Conservation (phyloP, 2,113 vertebrate genomes). For the Lota lota region DNA sequence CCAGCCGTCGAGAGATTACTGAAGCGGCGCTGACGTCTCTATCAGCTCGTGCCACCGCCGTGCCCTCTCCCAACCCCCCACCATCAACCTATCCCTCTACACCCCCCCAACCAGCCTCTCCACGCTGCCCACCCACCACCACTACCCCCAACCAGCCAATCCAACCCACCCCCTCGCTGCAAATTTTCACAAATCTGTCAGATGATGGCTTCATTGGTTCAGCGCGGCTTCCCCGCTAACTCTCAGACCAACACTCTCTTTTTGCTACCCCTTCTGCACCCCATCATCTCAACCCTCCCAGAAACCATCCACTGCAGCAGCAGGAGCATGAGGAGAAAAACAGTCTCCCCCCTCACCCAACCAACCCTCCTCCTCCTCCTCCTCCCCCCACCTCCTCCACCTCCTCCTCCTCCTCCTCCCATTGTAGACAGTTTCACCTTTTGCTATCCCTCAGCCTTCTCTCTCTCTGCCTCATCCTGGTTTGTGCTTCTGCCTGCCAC, state of each 20-base stretch:
- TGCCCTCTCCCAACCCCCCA: slow-evolving; percentile 72
- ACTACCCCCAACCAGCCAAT: slow-evolving; percentile 44
- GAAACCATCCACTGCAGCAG: no score
- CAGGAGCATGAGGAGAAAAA: no score
- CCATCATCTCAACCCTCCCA: slow-evolving; percentile 50
- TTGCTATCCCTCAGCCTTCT: slow-evolving; percentile 80
- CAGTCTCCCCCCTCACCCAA: neutral
- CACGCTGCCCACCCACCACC: slow-evolving; percentile 19
- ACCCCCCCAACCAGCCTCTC: slow-evolving; percentile 67
- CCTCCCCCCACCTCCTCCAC: slow-evolving; percentile 44
- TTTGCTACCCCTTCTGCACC: slow-evolving; percentile 38
- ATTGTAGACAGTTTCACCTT: slow-evolving; percentile 74
- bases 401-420: slow-evolving; percentile 58
- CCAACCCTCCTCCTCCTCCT: neutral
- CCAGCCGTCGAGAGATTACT: slow-evolving; percentile 87
- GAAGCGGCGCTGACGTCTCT: slow-evolving; percentile 90
- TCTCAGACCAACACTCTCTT: slow-evolving; percentile 37
- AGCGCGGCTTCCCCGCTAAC: slow-evolving; percentile 52
- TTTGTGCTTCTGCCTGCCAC: slow-evolving; percentile 85
- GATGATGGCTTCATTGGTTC: slow-evolving; percentile 91
- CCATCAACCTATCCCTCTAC: slow-evolving; percentile 81
- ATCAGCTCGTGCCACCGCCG: slow-evolving; percentile 81
- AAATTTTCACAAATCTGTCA: slow-evolving; percentile 85
- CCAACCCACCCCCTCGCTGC: slow-evolving; percentile 45
- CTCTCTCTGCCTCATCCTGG: slow-evolving; percentile 66